Base-by-base conservation (phyloP, 92 coral and sea anemone genomes). In the Heliopora coerulea region DNA sequence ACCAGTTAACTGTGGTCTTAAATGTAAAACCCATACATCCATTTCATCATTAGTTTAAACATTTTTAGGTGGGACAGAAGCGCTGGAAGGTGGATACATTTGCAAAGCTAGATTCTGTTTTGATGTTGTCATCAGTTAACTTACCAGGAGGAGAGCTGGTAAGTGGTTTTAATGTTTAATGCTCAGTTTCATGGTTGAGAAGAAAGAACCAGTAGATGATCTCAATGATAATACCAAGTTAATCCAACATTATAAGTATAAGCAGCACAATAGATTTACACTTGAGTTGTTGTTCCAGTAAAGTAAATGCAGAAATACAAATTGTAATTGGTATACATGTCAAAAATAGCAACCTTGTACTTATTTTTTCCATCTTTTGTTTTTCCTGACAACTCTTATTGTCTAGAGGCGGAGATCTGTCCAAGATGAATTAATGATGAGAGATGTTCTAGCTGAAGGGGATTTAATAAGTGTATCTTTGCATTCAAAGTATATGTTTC, bases 31-130 rank as follows among this genome's bases (percentile, higher is more conserved):
- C n/a, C n/a, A n/a, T n/a, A n/a, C n/a, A n/a, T n/a, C n/a, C n/a
- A n/a, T n/a, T n/a, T n/a, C n/a, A n/a, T n/a, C n/a, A n/a, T n/a
- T n/a, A n/a, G n/a, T n/a, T n/a, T n/a, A n/a, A n/a, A n/a, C n/a
- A n/a, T n/a, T n/a, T n/a, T n/a, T n/a, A 93, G 98, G 98, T 93
- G 83, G 98, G 98, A 14, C 96, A 89, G 68, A 89, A 83, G 26
- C 80, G 98, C 42, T 93, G 98, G 98, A 93, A 93, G 73, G 98
- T 93, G 61, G 98, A 93, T 60, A 93, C 98, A 44, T 93, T 93
- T 86, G 91, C 98, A 33, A 89, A 87, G 75, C 86, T 89, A 62
- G 98, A 93, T 75, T 93, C 98, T 23, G 89, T 93, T 30, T 68
- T 93, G 72, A 84, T 89, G 69, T 81, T 93, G 26, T 93, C 96